A percentile compares a stretch with the other conserved stretches of the same genome.
Conservation (phyloP, 2,113 vertebrate genomes). For the Myiagra hebetior region DNA sequence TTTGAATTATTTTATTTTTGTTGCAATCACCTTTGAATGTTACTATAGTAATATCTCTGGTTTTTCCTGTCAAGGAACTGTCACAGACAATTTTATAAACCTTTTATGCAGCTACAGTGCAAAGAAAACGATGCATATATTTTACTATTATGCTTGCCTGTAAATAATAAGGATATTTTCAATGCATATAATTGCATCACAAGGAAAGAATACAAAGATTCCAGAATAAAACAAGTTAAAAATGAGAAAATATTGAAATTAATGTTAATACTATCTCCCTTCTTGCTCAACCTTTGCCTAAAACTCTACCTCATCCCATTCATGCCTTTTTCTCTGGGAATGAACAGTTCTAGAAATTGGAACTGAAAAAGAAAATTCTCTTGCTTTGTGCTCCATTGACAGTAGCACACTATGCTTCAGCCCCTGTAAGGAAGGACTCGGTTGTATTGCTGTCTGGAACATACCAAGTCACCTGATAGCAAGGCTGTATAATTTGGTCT, state of each 20-base stretch:
- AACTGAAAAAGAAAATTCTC: neutral
- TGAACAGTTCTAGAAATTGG: neutral
- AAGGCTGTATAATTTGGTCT: neutral
- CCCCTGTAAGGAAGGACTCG: neutral
- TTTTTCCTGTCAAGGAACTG: slow-evolving; percentile 1
- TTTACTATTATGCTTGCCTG: neutral
- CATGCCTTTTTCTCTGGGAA: neutral
- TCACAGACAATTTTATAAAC: slow-evolving; percentile 4
- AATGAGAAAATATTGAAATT: neutral
- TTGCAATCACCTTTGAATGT: slow-evolving; percentile 11
- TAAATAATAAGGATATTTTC: neutral
- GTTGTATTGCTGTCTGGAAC: neutral
- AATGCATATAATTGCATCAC: neutral
- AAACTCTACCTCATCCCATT: neutral
- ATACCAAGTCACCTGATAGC: neutral
- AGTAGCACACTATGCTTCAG: neutral
- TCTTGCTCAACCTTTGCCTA: neutral
- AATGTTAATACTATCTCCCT: neutral
- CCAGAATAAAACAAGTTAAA: neutral
- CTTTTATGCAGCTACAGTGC: neutral
- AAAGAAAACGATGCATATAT: neutral
- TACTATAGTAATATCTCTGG: slow-evolving; percentile 41
- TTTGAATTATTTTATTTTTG: slow-evolving; percentile 27
- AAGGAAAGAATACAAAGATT: neutral
- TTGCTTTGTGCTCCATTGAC: neutral